Conservation (phyloP, 2,888 invertebrate genomes). For the Netelia fuscicornis region DNA sequence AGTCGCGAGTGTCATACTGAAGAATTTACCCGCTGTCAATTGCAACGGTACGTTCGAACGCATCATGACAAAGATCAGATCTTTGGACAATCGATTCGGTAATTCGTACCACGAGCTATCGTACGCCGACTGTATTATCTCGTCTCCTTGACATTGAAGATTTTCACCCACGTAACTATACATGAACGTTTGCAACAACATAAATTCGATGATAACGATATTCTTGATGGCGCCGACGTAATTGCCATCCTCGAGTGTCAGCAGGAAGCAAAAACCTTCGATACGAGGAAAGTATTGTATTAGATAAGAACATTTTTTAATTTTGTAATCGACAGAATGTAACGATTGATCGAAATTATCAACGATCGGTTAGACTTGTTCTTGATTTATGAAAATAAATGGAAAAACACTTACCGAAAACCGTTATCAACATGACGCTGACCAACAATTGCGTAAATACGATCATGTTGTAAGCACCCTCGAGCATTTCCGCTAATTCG, state of each 20-base stretch:
- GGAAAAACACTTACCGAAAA: conserved; percentile 65
- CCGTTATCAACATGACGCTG: conserved; percentile 68
- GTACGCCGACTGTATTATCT: conserved; percentile 71
- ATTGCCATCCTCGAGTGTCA: conserved; percentile 66
- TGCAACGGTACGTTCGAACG: conserved; percentile 71
- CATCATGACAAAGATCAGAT: conserved; percentile 74
- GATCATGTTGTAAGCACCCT: conserved; percentile 70
- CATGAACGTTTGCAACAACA: conserved; percentile 73
- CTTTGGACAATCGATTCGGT: conserved; percentile 69
- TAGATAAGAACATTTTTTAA: conserved; percentile 1
- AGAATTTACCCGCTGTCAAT: conserved; percentile 73
- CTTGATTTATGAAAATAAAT: not conserved
- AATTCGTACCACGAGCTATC: conserved; percentile 74
- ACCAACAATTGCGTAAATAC: conserved; percentile 71
- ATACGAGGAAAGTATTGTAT: conserved; percentile 10
- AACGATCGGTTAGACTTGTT: not conserved
- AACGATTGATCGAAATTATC: not conserved
- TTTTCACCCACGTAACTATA: conserved; percentile 75
- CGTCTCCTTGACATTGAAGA: conserved; percentile 72
- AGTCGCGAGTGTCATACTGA: conserved; percentile 70
- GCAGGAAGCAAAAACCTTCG: conserved; percentile 73
- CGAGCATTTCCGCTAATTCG: conserved; percentile 64
- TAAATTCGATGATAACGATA: conserved; percentile 65
- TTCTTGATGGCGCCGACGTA: conserved; percentile 66
- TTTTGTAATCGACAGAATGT: not conserved